Conservation (phyloP, 2,113 vertebrate species). For the Perca fluviatilis region DNA sequence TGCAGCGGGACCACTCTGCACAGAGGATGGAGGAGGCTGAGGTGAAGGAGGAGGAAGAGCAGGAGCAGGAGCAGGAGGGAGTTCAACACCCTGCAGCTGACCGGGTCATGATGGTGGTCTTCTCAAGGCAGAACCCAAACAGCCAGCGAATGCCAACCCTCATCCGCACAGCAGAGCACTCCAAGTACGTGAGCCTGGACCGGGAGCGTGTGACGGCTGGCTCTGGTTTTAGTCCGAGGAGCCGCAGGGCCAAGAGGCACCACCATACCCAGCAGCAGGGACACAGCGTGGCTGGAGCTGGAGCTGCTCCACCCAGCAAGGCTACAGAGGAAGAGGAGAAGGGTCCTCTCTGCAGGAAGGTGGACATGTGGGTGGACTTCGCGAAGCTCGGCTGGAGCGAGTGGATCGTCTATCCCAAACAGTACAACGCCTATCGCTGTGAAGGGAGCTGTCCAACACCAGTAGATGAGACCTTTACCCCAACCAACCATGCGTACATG, state of each 20-base stretch:
- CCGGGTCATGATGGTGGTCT: slow-evolving; percentile 88
- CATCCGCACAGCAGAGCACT: slow-evolving; percentile 87
- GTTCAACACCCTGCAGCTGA: slow-evolving; percentile 64
- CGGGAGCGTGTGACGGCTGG: not conserved
- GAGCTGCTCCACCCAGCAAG: not conserved
- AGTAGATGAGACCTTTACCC: slow-evolving; percentile 86
- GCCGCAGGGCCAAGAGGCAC: slow-evolving; percentile 69
- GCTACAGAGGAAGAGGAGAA: slow-evolving; percentile 36
- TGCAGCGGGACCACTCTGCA: slow-evolving; percentile 61
- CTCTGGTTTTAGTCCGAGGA: not conserved
- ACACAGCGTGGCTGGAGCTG: slow-evolving; percentile 36
- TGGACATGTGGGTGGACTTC: slow-evolving; percentile 92
- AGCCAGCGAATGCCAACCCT: slow-evolving; percentile 78
- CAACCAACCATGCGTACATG: slow-evolving; percentile 92
- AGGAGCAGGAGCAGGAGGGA: slow-evolving; percentile 26
- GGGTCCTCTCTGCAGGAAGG: slow-evolving; percentile 81
- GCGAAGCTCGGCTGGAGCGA: slow-evolving; percentile 88
- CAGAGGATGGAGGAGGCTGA: not conserved
- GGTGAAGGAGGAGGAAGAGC: not conserved
- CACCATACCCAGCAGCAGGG: slow-evolving; percentile 60
- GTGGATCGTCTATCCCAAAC: slow-evolving; percentile 90
- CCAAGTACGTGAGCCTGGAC: slow-evolving; percentile 86
- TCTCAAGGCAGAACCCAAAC: slow-evolving; percentile 76
- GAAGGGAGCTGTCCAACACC: slow-evolving; percentile 88
- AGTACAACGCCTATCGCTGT: slow-evolving; percentile 90